phyloP scores from a whole-genome alignment of 1,140 invertebrate genomes.

The Ceratosolen fusciceps region DNA sequence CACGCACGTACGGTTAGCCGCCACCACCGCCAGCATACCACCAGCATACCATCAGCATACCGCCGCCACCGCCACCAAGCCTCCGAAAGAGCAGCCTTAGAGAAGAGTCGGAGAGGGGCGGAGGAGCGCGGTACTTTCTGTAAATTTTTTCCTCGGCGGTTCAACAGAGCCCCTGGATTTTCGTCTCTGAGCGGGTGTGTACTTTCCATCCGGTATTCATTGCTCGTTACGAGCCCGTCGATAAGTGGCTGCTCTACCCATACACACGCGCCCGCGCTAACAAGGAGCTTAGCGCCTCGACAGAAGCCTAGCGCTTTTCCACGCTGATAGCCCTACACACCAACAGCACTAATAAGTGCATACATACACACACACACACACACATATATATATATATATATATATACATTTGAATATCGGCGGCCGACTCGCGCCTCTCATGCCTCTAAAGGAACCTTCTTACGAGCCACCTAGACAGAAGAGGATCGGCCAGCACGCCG shows the following conservation, averaged over 20 bases:
- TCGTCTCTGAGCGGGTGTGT: not conserved
- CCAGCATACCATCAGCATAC: not conserved
- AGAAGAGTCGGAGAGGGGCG: not conserved
- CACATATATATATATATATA: no score
- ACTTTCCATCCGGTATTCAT: not conserved
- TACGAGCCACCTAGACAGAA: not conserved
- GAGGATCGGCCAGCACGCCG: slow-evolving; percentile 7
- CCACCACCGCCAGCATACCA: not conserved
- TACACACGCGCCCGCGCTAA: not conserved
- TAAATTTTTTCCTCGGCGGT: not conserved
- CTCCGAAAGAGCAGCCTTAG: not conserved
- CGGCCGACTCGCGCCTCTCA: not conserved
- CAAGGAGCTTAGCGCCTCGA: not conserved
- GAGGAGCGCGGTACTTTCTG: not conserved
- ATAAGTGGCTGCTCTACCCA: not conserved
- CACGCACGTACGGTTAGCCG: not conserved
- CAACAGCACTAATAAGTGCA: no score
- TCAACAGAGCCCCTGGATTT: not conserved
- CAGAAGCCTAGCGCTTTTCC: not conserved
- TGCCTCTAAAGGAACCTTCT: slow-evolving; percentile 9
- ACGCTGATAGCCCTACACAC: no score
- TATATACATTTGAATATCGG: not conserved
- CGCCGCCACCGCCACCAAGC: not conserved
- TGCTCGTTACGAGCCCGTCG: not conserved
- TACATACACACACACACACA: no score